A percentile compares a stretch with the other conserved stretches of the same genome.
Conservation (phyloP, 2,888 invertebrate species). For the Sinotaia quadrata region DNA sequence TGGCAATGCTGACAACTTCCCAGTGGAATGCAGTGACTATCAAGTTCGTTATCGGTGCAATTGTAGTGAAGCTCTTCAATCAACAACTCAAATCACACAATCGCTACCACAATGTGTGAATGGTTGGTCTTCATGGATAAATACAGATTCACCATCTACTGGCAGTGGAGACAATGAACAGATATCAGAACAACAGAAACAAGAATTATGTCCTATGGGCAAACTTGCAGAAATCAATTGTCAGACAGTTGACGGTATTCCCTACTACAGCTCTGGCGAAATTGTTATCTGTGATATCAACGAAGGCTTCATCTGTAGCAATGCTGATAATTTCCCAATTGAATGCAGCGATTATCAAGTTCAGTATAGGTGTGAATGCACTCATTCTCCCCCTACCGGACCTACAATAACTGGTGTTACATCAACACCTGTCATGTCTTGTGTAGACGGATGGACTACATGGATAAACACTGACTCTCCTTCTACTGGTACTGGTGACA, state of each 20-base stretch:
- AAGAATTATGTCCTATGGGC: slow-evolving; percentile 54
- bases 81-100: slow-evolving; percentile 9
- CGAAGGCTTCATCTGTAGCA: slow-evolving; percentile 80
- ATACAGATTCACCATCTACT: slow-evolving; percentile 46
- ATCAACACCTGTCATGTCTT: slow-evolving; percentile 26
- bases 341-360: slow-evolving; percentile 65
- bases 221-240: slow-evolving; percentile 59
- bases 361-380: slow-evolving; percentile 74
- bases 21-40: slow-evolving; percentile 60
- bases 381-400: slow-evolving; percentile 29
- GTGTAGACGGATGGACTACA: slow-evolving; percentile 30
- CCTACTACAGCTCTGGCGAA: slow-evolving; percentile 51
- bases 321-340: slow-evolving; percentile 47
- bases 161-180: slow-evolving; percentile 56
- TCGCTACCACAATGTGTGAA: slow-evolving; percentile 13
- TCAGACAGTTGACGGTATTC: slow-evolving; percentile 47
- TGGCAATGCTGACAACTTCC: slow-evolving; percentile 62
- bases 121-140: slow-evolving; percentile 36
- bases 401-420: neutral
- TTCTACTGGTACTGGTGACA: slow-evolving; percentile 48
- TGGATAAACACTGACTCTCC: slow-evolving; percentile 49
- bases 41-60: slow-evolving; percentile 68
- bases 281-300: slow-evolving; percentile 74
- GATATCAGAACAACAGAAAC: slow-evolving; percentile 45
- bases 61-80: no score